Conservation (phyloP, 1,140 invertebrate genomes). For the Arctopsyche grandis region DNA sequence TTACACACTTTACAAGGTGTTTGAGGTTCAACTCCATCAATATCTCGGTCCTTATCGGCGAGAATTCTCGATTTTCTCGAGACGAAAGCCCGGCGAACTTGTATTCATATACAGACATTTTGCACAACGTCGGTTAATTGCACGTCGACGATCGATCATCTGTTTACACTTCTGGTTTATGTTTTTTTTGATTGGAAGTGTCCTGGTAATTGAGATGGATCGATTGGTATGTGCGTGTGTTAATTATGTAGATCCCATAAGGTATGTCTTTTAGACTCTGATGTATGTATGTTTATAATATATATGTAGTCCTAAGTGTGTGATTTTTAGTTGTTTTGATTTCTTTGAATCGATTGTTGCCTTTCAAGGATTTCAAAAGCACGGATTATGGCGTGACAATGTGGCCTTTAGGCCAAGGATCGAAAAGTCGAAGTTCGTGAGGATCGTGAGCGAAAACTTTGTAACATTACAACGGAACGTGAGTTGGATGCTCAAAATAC, state of each 20-base stretch:
- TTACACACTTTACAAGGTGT: too few relatives aligned
- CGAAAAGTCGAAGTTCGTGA: slow-evolving; percentile 29
- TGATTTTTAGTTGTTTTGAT: too few relatives aligned
- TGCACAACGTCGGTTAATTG: not conserved
- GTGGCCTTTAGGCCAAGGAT: slow-evolving; percentile 13
- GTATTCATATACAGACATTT: too few relatives aligned
- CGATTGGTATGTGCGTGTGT: not conserved
- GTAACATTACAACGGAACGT: slow-evolving; percentile 24
- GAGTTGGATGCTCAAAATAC: slow-evolving; percentile 14
- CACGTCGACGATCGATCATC: slow-evolving; percentile 4
- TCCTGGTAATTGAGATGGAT: not conserved
- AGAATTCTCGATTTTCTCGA: not conserved
- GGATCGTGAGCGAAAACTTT: slow-evolving; percentile 35
- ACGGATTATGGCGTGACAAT: slow-evolving; percentile 20
- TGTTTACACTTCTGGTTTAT: not conserved
- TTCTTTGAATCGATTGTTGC: not conserved
- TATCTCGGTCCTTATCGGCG: not conserved
- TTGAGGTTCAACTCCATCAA: not conserved
- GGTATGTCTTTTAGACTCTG: too few relatives aligned
- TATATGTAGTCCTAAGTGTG: too few relatives aligned
- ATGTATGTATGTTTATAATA: too few relatives aligned
- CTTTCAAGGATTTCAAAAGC: slow-evolving; percentile 5
- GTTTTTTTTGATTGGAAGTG: not conserved
- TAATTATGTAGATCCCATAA: not conserved
- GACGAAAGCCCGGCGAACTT: too few relatives aligned